phyloP scores from a whole-genome alignment of 2,113 vertebrate species.

The Rallus limicola region DNA sequence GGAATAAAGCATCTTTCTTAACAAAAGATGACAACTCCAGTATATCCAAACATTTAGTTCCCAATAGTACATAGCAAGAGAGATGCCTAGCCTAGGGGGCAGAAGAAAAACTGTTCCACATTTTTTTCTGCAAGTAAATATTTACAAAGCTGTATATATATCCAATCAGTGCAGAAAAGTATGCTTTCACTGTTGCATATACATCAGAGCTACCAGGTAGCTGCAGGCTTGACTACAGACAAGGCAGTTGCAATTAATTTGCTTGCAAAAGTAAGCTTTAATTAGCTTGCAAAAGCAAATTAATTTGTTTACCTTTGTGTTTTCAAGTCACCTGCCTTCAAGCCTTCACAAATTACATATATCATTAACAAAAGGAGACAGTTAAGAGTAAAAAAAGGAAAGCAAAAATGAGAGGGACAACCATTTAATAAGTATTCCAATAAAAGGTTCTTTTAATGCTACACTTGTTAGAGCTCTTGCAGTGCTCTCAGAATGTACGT shows the following conservation, averaged over 20 bases:
- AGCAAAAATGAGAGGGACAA: background rate
- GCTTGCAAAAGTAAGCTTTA: no score
- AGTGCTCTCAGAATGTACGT: no score
- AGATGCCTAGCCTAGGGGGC: background rate
- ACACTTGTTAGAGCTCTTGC: background rate
- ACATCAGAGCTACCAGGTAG: fast-evolving
- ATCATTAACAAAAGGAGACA: background rate
- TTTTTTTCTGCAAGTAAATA: background rate
- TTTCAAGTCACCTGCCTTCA: background rate
- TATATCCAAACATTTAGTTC: background rate
- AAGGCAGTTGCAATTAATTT: background rate
- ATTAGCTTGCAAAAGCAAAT: no score
- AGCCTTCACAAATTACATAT: background rate
- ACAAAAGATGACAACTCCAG: background rate
- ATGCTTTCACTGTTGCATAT: background rate
- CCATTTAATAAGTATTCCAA: background rate
- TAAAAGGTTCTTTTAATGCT: background rate
- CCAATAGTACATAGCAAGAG: background rate
- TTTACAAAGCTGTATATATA: background rate
- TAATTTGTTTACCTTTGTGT: no score
- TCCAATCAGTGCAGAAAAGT: background rate
- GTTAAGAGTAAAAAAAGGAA: background rate
- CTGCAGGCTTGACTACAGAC: background rate
- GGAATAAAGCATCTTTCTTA: background rate
- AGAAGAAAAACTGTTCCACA: background rate